A percentile compares a stretch with the other conserved stretches of the same genome.
Conservation (phyloP, 2,888 invertebrate species). For the Stictocephala bisonia region DNA sequence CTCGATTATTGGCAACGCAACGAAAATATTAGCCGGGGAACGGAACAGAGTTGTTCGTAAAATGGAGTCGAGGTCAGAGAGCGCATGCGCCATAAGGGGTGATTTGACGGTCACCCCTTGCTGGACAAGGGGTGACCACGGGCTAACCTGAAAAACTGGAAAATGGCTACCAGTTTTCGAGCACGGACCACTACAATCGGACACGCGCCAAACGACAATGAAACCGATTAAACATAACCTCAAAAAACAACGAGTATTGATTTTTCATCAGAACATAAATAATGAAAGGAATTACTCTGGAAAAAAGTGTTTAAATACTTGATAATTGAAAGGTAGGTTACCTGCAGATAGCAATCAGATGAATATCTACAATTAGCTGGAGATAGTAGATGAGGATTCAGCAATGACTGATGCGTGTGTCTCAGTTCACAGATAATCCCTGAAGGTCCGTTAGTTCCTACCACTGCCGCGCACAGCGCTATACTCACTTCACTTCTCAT, state of each 20-base stretch:
- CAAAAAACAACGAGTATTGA: too few species aligned
- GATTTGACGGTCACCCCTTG: constrained; percentile 28
- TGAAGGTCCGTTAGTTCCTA: neutral
- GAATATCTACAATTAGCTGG: too few species aligned
- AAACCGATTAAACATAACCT: neutral
- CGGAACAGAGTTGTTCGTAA: neutral
- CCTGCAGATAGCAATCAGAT: too few species aligned
- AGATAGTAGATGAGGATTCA: too few species aligned
- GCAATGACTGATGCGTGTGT: too few species aligned
- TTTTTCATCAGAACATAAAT: too few species aligned
- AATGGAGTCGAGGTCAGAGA: neutral
- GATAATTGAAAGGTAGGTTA: too few species aligned
- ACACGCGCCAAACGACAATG: constrained; percentile 42
- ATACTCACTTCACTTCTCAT: too few species aligned
- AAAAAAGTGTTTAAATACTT: too few species aligned
- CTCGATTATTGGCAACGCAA: constrained; percentile 27
- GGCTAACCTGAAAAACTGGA: constrained; percentile 30
- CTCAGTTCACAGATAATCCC: too few species aligned
- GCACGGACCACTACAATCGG: neutral
- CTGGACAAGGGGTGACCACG: constrained; percentile 27
- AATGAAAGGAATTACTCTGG: too few species aligned
- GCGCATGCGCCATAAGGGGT: constrained; percentile 24
- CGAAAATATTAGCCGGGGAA: constrained; percentile 29
- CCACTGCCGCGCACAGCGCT: neutral
- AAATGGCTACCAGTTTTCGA: constrained; percentile 37